phyloP scores from a whole-genome alignment of 2,888 invertebrate species.

The Apodemia mormo region DNA sequence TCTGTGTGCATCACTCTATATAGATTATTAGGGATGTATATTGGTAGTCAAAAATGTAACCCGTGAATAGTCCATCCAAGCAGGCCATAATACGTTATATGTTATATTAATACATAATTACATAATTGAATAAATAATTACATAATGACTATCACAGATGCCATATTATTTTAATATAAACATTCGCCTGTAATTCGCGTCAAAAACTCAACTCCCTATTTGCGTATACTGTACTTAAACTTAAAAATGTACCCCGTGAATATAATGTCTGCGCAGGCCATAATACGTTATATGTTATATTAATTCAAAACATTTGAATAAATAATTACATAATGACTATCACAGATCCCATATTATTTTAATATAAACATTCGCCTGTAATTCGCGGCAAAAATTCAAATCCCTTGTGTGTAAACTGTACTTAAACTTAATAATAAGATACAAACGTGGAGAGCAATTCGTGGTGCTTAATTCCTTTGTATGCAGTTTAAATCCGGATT shows the following conservation, averaged over 20 bases:
- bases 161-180: neutral
- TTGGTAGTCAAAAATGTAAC: too few relatives aligned
- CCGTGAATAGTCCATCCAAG: too few relatives aligned
- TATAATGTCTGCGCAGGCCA: too few relatives aligned
- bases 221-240: neutral
- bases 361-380: neutral
- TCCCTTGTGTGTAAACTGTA: neutral
- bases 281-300: too few relatives aligned
- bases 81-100: too few relatives aligned
- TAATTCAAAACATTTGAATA: too few relatives aligned
- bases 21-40: too few relatives aligned
- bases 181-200: neutral
- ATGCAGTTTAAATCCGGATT: conserved; percentile 14
- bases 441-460: conserved; percentile 3
- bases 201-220: neutral
- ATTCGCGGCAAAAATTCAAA: neutral
- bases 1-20: too few relatives aligned
- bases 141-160: too few relatives aligned
- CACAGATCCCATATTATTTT: neutral
- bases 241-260: neutral
- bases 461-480: conserved; percentile 14
- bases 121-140: too few relatives aligned
- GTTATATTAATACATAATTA: too few relatives aligned
- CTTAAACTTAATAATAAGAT: conserved; percentile 15
- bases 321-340: too few relatives aligned